phyloP scores from a whole-genome alignment of 2,888 invertebrate species.

The Cheilosia grossa region DNA sequence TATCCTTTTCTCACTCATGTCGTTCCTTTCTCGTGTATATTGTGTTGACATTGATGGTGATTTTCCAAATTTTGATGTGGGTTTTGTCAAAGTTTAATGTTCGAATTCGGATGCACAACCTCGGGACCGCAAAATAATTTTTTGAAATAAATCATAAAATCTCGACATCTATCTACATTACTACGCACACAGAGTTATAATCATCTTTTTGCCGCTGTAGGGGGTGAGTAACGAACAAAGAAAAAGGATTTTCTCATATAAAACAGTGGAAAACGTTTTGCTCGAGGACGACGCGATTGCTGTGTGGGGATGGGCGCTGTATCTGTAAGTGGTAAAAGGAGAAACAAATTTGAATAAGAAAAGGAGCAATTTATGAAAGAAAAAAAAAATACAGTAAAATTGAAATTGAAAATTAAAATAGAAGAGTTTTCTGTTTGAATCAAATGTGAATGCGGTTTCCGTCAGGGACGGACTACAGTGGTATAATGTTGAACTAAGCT shows the following conservation, averaged over 20 bases:
- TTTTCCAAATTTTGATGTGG: slow-evolving; percentile 16
- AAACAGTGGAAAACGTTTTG: too few species aligned
- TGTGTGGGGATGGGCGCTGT: too few species aligned
- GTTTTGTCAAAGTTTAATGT: slow-evolving; percentile 38
- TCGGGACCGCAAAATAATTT: background rate
- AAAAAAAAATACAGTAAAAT: too few species aligned
- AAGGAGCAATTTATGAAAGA: too few species aligned
- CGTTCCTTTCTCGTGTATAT: background rate
- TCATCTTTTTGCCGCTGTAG: background rate
- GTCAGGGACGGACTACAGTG: too few species aligned
- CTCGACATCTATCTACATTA: background rate
- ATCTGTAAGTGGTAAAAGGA: too few species aligned
- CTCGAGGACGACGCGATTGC: too few species aligned
- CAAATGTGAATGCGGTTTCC: too few species aligned
- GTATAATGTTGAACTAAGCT: too few species aligned
- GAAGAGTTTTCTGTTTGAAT: too few species aligned
- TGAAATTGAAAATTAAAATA: too few species aligned
- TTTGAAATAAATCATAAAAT: background rate
- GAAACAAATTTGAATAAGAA: too few species aligned
- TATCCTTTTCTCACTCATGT: slow-evolving; percentile 7
- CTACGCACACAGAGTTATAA: background rate
- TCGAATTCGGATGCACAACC: slow-evolving; percentile 22
- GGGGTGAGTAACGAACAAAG: slow-evolving; percentile 26
- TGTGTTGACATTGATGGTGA: slow-evolving; percentile 42
- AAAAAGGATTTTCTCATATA: background rate